phyloP scores from a whole-genome alignment of 2,113 vertebrate genomes.

The Crotalus tigris region DNA sequence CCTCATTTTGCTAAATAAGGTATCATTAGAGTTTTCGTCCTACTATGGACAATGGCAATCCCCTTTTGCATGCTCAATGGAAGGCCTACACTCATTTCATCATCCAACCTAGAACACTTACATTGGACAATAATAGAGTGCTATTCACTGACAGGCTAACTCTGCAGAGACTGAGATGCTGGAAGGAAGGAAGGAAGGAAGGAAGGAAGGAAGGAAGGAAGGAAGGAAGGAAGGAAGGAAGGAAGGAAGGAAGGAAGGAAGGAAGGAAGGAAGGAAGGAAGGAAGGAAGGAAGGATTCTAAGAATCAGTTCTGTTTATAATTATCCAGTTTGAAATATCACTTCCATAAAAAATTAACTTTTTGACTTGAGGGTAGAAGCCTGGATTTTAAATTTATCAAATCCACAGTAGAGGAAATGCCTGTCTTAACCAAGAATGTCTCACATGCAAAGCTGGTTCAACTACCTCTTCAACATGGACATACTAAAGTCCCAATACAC shows the following conservation, averaged over 20 bases:
- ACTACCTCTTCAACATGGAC: background rate
- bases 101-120: background rate
- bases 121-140: background rate
- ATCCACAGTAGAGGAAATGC: background rate
- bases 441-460: background rate
- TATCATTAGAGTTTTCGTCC: background rate
- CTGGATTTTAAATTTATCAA: background rate
- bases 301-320: background rate
- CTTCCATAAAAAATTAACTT: background rate
- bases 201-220: too few relatives aligned
- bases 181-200: too few relatives aligned
- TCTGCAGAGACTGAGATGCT: background rate
- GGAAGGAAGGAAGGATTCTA: background rate
- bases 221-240: too few relatives aligned
- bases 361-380: background rate
- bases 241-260: too few relatives aligned
- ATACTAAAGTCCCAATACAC: background rate
- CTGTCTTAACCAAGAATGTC: background rate
- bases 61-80: background rate
- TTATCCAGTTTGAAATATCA: background rate
- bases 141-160: background rate
- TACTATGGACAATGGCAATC: background rate
- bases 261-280: too few relatives aligned
- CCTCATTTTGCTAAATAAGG: background rate
- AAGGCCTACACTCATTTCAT: background rate